phyloP scores from a whole-genome alignment of 2,888 invertebrate species.

The Pyrrhosoma nymphula region DNA sequence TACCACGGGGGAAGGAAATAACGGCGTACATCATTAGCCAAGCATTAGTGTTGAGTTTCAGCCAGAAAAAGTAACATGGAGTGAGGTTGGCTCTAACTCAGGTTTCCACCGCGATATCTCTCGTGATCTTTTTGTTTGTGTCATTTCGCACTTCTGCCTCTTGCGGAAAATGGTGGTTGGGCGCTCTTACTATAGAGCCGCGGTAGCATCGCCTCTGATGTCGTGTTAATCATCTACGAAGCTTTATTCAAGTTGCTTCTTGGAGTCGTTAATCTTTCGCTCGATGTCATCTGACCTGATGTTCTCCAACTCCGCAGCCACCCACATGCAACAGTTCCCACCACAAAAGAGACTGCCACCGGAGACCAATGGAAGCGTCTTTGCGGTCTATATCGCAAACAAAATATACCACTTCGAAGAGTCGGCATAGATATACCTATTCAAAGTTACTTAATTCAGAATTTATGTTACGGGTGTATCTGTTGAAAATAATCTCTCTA shows the following conservation, averaged over 20 bases:
- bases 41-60: too few relatives aligned
- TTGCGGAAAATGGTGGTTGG: neutral
- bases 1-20: too few relatives aligned
- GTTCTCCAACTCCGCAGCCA: neutral
- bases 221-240: neutral
- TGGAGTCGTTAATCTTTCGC: neutral
- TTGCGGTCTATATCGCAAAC: neutral
- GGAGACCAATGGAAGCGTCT: neutral
- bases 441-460: neutral
- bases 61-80: neutral
- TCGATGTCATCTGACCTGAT: constrained; percentile 3
- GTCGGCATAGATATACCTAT: neutral
- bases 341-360: neutral
- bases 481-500: neutral
- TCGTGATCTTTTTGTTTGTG: neutral
- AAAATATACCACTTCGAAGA: neutral
- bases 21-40: too few relatives aligned
- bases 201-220: neutral
- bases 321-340: neutral
- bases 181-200: neutral
- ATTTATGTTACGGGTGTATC: neutral
- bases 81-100: neutral
- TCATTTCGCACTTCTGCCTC: neutral
- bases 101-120: neutral
- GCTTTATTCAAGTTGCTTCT: neutral